Evolutionary conservation across 2,797 vertebrate species (phyloP).

Genomic region (Phoeniculus purpureus): DNA sequence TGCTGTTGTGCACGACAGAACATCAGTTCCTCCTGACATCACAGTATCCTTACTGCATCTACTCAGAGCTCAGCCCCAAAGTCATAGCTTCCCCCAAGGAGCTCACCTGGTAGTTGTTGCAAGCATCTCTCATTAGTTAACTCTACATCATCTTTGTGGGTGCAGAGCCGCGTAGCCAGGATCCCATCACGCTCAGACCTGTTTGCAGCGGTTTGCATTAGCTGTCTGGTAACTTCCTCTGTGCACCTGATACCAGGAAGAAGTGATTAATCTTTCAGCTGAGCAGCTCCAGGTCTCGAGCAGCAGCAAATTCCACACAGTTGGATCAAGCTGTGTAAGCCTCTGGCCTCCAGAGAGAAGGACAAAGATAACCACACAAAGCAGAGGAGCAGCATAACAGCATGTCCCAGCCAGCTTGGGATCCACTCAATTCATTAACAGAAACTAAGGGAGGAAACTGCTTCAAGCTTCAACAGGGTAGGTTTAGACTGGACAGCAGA

Average conservation of each 20-base stretch:
- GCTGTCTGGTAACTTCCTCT: conserved; percentile 85
- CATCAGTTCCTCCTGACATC: background rate
- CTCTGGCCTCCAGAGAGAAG: background rate
- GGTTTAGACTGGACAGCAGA: no score
- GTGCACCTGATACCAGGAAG: conserved; percentile 82
- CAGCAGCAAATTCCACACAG: background rate
- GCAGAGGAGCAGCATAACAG: background rate
- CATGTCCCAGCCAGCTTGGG: background rate
- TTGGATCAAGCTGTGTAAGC: background rate
- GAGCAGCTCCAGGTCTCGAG: background rate
- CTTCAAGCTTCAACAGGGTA: no score
- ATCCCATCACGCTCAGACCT: conserved; percentile 90
- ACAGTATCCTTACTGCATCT: background rate
- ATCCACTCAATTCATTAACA: background rate
- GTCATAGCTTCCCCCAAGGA: background rate
- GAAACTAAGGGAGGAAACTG: background rate
- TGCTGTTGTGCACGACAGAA: background rate
- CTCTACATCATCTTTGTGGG: conserved; percentile 95
- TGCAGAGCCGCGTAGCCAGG: conserved; percentile 92
- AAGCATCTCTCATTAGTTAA: conserved; percentile 89
- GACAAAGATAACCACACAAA: background rate
- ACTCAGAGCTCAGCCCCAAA: background rate
- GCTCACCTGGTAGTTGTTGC: conserved; percentile 87
- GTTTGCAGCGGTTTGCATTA: conserved; percentile 84
- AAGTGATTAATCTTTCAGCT: background rate